Conservation (phyloP, 1,140 invertebrate genomes). For the Bombus ignitus region DNA sequence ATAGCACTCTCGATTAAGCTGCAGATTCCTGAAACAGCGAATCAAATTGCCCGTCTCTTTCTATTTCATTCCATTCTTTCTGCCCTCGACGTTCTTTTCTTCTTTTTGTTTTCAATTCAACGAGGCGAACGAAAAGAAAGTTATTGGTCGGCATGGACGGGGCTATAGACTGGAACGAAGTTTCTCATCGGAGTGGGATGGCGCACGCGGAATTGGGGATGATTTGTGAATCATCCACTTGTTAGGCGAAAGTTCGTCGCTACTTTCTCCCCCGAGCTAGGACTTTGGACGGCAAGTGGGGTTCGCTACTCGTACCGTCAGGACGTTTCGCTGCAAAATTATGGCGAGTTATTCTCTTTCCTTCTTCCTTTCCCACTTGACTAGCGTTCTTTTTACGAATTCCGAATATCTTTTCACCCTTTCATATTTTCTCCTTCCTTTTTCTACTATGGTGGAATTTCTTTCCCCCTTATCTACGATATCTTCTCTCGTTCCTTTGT, state of each 20-base stretch:
- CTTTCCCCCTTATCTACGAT: not conserved
- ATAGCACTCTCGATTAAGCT: slow-evolving; percentile 55
- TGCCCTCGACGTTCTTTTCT: not conserved
- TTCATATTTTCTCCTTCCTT: not conserved
- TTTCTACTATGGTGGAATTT: not conserved
- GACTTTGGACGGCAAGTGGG: not conserved
- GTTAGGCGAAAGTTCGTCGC: slow-evolving; percentile 73
- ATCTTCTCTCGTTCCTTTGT: not conserved
- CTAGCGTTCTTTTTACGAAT: slow-evolving; percentile 7
- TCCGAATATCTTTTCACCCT: slow-evolving; percentile 5
- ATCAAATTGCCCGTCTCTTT: slow-evolving; percentile 15
- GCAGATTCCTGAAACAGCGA: slow-evolving; percentile 37
- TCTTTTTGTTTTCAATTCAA: slow-evolving; percentile 47
- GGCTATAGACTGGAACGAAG: slow-evolving; percentile 59
- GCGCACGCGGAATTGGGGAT: slow-evolving; percentile 67
- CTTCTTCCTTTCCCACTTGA: slow-evolving; percentile 22
- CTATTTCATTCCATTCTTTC: not conserved
- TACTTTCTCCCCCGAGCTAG: slow-evolving; percentile 47
- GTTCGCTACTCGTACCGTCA: not conserved
- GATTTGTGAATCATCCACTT: slow-evolving; percentile 78
- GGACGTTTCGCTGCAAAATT: slow-evolving; percentile 31
- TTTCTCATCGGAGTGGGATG: slow-evolving; percentile 43
- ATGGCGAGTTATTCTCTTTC: not conserved
- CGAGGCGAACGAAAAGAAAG: slow-evolving; percentile 48
- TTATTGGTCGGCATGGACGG: slow-evolving; percentile 49